Percentiles rank a stretch among this genome's conserved stretches.
Conservation (phyloP, 2,113 vertebrate species). For the Mohoua ochrocephala region DNA sequence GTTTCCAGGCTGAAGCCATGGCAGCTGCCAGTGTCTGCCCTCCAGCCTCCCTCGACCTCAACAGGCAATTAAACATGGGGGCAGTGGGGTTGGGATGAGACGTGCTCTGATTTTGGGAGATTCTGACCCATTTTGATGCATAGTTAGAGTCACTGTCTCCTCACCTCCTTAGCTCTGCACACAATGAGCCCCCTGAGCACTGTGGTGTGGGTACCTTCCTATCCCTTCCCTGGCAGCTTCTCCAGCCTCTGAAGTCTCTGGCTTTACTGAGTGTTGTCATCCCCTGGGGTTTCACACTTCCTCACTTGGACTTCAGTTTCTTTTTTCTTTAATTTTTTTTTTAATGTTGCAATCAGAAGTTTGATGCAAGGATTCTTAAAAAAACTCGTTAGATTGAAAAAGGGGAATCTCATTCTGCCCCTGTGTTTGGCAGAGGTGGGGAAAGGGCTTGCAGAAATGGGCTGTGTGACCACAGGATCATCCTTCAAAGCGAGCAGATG, state of each 20-base stretch:
- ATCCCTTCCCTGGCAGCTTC: not conserved
- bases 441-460: not conserved
- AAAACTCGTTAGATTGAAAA: not conserved
- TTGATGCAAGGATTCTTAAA: not conserved
- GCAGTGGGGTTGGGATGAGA: not conserved
- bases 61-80: not conserved
- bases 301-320: not conserved
- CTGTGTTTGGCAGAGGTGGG: not conserved
- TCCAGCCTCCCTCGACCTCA: not conserved
- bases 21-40: not conserved
- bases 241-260: not conserved
- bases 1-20: conserved; percentile 18
- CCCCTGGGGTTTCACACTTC: not conserved
- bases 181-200: not conserved
- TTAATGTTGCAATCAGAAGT: not conserved
- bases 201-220: fast-evolving
- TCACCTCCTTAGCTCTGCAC: not conserved
- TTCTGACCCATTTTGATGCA: not conserved
- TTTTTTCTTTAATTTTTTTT: not conserved
- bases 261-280: not conserved
- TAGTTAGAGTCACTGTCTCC: not conserved
- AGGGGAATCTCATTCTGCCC: not conserved
- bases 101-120: not conserved
- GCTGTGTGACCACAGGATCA: not conserved
- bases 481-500: not conserved